Base-by-base conservation (phyloP, 2,113 vertebrate species). In the Nibea coibor region DNA sequence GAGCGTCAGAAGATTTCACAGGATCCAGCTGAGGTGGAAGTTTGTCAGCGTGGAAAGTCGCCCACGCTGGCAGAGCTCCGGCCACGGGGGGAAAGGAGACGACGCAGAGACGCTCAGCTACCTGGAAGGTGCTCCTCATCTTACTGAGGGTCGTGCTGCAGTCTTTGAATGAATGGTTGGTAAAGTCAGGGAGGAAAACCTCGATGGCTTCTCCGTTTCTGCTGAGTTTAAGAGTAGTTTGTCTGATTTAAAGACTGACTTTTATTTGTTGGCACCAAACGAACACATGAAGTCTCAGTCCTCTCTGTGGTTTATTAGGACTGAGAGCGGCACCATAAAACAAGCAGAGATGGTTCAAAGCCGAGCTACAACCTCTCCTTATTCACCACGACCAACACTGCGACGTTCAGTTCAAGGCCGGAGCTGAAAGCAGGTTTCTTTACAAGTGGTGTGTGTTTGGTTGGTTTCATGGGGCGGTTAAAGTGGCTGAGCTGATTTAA, bases 21-120 rank as follows among this genome's bases (percentile, higher is more conserved):
- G 43, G 0, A 3, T 42, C 24, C 70, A 56, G 73, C 62, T 75
- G 73, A 4, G 7, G 50, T 4, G 12, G 28, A 65, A 51, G 72
- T 2, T 45, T 42, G 63, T 75, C 63, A 78, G 81, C 70, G 4
- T 3, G n/a, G 75, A 78, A 3, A 67, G 75, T 20, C 22, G 31
- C 53, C 42, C 79, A 69, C 16, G n/a, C 65, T 35, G 26, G 58
- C 48, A 2, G 26, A 62, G 31, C 20, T 15, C 78, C 20, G 2
- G 31, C 22, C 5, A 45, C 59, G 61, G 10, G 47, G 22, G 47
- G 35, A 31, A 50, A 19, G 20, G 76, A 63, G 17, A 5, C 3
- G 26, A 22, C 28, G n/a, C 4, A 24, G 51, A 50, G 51, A 22
- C 69, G 5, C 69, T 42, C 28, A 20, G 56, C 72, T 43, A 67